Conservation (phyloP, 2,113 vertebrate species). For the Entelurus aequoreus region DNA sequence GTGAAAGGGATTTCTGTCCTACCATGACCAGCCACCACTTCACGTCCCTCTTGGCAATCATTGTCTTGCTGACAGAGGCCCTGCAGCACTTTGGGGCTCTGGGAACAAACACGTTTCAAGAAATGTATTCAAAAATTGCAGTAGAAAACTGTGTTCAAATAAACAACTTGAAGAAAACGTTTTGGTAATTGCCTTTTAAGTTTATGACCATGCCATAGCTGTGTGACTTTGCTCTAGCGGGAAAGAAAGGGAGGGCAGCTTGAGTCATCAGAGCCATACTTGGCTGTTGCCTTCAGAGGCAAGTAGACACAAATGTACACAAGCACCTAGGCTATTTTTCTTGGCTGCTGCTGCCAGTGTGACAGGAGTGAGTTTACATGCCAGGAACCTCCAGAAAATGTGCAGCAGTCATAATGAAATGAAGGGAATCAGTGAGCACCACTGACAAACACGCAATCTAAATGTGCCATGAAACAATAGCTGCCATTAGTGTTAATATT, state of each 20-base stretch:
- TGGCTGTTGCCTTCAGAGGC: background rate
- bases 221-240: background rate
- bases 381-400: constrained; percentile 27
- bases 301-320: constrained; percentile 14
- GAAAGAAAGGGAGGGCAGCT: background rate
- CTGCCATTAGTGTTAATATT: too few species aligned
- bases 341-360: constrained; percentile 7
- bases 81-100: constrained; percentile 72
- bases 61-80: constrained; percentile 67
- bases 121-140: background rate
- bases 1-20: background rate
- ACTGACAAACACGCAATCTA: background rate
- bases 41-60: constrained; percentile 77
- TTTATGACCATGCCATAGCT: background rate
- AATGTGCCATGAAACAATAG: too few species aligned
- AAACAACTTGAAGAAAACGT: too few species aligned
- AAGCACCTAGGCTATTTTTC: constrained; percentile 8
- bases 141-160: too few species aligned
- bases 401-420: constrained; percentile 6
- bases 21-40: constrained; percentile 68
- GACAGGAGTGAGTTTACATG: constrained; percentile 43
- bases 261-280: background rate
- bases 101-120: constrained; percentile 30
- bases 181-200: background rate
- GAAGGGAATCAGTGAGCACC: background rate